Percentiles rank a stretch among this genome's conserved stretches.
Evolutionary conservation across 2,797 vertebrate species (phyloP).

Genomic region (Esox lucius): DNA sequence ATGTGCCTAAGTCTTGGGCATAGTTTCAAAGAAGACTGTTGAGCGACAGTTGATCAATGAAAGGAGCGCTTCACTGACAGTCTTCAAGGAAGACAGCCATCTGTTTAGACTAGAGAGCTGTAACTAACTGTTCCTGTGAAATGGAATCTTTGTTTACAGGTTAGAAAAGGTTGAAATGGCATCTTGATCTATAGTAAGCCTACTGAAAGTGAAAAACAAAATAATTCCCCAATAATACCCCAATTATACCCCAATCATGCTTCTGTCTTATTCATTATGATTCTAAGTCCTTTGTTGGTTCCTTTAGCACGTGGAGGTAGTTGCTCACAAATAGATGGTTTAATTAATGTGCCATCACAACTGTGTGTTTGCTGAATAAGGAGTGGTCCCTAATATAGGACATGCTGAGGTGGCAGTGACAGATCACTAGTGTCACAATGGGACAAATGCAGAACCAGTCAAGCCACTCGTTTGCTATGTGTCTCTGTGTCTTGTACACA

Average conservation of each 20-base stretch:
- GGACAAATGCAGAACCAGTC: not conserved
- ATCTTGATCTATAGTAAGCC: not conserved
- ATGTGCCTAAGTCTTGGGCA: slow-evolving; percentile 14
- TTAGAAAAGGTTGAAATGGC: not conserved
- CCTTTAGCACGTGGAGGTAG: not conserved
- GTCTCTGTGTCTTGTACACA: not conserved
- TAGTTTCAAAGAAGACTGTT: slow-evolving; percentile 41
- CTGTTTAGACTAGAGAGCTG: slow-evolving; percentile 19
- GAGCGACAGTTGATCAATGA: slow-evolving; percentile 66
- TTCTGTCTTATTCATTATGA: not conserved
- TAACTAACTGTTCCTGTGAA: slow-evolving; percentile 8
- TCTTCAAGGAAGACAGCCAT: slow-evolving; percentile 27
- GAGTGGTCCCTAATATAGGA: slow-evolving; percentile 51
- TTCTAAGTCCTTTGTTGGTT: not conserved
- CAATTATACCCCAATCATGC: not conserved
- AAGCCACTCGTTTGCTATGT: not conserved
- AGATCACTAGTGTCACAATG: slow-evolving; percentile 18
- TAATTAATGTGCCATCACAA: not conserved
- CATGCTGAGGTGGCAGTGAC: slow-evolving; percentile 27
- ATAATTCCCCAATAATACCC: not conserved
- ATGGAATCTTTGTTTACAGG: slow-evolving; percentile 30
- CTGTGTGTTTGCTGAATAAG: slow-evolving; percentile 34
- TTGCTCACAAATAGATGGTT: not conserved
- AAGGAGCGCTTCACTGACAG: slow-evolving; percentile 56
- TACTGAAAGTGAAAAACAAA: not conserved